These are phyloP conservation scores for Megaceryle maxima DNA, from an alignment of 2,113 vertebrate genomes.

Conservation along the genomic window DNA sequence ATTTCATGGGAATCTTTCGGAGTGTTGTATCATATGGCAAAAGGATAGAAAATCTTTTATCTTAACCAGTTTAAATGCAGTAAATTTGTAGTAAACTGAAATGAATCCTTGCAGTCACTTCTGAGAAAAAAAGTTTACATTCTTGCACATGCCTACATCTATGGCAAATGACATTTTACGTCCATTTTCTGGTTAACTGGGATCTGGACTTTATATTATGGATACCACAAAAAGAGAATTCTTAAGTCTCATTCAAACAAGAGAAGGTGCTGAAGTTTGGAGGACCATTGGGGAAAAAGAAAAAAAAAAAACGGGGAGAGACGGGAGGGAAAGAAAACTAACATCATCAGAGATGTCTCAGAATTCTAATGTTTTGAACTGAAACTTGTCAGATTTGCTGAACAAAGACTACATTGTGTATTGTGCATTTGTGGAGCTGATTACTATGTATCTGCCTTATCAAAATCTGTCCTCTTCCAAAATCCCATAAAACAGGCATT, in stretches of 20 bases:
- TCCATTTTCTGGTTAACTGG: not conserved
- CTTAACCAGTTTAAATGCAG: not conserved
- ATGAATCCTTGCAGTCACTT: not conserved
- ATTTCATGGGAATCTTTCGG: not conserved
- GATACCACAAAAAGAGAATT: not conserved
- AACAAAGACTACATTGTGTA: not conserved
- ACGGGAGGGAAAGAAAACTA: not conserved
- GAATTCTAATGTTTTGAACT: not conserved
- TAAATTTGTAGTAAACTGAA: not conserved
- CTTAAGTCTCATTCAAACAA: not conserved
- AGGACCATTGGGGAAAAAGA: not conserved
- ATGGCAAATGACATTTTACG: not conserved
- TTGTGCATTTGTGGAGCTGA: not conserved
- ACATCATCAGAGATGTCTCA: not conserved
- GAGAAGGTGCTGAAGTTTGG: not conserved
- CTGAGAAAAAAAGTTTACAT: not conserved
- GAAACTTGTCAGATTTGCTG: not conserved
- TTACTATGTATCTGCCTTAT: not conserved
- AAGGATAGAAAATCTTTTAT: not conserved
- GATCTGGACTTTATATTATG: not conserved
- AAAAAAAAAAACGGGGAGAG: not conserved
- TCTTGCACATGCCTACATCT: not conserved
- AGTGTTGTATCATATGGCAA: not conserved
- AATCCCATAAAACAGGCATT: rapidly evolving
- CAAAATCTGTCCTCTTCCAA: not conserved